These are phyloP conservation scores for Amblyjoppa fuscipennis DNA, from an alignment of 2,888 invertebrate genomes.

Conservation along the genomic window DNA sequence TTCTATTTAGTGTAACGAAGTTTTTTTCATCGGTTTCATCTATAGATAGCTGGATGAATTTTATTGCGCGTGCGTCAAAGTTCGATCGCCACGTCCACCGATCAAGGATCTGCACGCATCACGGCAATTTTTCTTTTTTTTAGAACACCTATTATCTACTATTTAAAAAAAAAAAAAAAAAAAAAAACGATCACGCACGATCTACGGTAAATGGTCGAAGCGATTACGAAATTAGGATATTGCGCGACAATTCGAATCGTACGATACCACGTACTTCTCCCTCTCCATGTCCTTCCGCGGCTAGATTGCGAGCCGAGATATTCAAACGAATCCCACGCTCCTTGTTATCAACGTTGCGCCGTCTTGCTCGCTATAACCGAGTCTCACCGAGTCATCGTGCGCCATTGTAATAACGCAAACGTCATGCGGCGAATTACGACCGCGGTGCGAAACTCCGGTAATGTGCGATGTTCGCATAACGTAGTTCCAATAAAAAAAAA, in stretches of 20 bases:
- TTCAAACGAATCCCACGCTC: conserved; percentile 32
- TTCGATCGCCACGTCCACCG: background rate
- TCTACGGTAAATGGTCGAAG: background rate
- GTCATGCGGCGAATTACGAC: conserved; percentile 22
- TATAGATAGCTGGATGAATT: background rate
- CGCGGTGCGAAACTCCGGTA: background rate
- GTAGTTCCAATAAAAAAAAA: background rate
- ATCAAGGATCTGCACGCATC: background rate
- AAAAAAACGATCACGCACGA: background rate
- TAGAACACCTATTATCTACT: background rate
- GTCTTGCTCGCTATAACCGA: background rate
- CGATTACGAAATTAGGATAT: background rate
- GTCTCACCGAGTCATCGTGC: conserved; percentile 42
- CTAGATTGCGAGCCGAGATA: conserved; percentile 12
- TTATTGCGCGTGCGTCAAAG: background rate
- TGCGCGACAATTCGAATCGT: conserved; percentile 11
- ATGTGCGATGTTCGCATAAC: background rate
- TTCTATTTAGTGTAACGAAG: too few species aligned
- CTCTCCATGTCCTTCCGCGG: background rate
- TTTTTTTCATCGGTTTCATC: background rate
- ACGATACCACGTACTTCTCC: conserved; percentile 9
- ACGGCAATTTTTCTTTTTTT: background rate
- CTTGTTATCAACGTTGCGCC: conserved; percentile 23
- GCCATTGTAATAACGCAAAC: conserved; percentile 31
- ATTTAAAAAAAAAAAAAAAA: background rate